phyloP scores from a whole-genome alignment of 2,113 vertebrate species.

The Gavia stellata region DNA sequence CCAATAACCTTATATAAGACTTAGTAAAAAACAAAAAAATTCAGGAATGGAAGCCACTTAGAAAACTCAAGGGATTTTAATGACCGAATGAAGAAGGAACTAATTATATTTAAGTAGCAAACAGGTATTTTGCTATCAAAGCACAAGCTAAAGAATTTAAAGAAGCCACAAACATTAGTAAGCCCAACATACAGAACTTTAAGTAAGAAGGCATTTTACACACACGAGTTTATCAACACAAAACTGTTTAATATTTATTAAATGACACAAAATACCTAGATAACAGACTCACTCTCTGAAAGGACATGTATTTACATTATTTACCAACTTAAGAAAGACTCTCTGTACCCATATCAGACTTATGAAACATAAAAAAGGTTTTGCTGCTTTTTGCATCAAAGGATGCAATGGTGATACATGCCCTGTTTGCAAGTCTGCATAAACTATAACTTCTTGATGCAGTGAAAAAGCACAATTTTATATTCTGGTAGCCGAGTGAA shows the following conservation, averaged over 20 bases:
- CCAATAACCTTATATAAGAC: neutral
- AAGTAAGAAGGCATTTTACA: conserved; percentile 53
- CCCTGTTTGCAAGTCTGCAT: conserved; percentile 61
- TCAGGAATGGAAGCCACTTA: conserved; percentile 50
- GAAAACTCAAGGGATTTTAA: conserved; percentile 59
- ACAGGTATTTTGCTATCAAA: conserved; percentile 32
- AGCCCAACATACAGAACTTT: conserved; percentile 12
- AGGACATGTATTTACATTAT: conserved; percentile 80
- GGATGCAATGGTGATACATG: conserved; percentile 58
- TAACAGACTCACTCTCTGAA: conserved; percentile 75
- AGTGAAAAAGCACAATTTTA: conserved; percentile 57
- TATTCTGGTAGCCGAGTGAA: conserved; percentile 58
- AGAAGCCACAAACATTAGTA: conserved; percentile 39
- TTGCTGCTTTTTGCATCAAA: conserved; percentile 63
- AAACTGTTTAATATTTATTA: conserved; percentile 78
- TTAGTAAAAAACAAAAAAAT: neutral
- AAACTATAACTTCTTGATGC: conserved; percentile 62
- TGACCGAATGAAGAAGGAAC: conserved; percentile 35
- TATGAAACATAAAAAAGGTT: conserved; percentile 73
- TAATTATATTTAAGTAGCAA: conserved; percentile 29
- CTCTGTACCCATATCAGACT: conserved; percentile 69
- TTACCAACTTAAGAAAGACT: conserved; percentile 75
- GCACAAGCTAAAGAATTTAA: conserved; percentile 20
- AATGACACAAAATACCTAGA: conserved; percentile 79
- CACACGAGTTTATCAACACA: conserved; percentile 68